Conservation (phyloP, 2,888 invertebrate species). For the Margaritifera margaritifera region DNA sequence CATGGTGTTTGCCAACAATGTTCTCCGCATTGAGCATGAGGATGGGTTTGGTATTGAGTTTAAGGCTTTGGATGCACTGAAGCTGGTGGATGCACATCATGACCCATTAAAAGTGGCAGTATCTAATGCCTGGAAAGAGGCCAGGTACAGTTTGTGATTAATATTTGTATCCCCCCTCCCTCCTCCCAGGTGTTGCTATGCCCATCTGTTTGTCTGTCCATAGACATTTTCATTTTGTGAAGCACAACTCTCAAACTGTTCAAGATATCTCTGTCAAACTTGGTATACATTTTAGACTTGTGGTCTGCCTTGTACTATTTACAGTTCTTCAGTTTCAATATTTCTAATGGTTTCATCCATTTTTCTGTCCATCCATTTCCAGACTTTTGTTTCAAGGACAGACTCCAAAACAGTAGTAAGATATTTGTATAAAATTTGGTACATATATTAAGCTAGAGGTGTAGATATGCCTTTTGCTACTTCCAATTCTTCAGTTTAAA, state of each 20-base stretch:
- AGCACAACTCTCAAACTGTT: too few relatives aligned
- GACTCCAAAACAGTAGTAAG: too few relatives aligned
- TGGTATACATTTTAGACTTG: background rate
- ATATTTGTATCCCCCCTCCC: background rate
- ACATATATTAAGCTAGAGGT: too few relatives aligned
- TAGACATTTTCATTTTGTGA: too few relatives aligned
- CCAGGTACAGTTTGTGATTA: conserved; percentile 78
- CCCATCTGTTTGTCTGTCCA: too few relatives aligned
- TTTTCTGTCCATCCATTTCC: too few relatives aligned
- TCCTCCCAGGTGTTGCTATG: too few relatives aligned
- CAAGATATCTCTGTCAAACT: background rate
- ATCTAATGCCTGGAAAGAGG: conserved; percentile 92
- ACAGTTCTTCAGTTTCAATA: background rate
- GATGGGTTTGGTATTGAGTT: conserved; percentile 80
- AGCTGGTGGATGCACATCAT: conserved; percentile 78
- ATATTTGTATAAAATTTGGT: too few relatives aligned
- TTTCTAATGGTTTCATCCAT: background rate
- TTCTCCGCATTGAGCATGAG: conserved; percentile 81
- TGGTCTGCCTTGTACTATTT: too few relatives aligned
- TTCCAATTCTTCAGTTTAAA: too few relatives aligned
- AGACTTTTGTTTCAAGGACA: too few relatives aligned
- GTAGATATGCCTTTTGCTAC: too few relatives aligned
- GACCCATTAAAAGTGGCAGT: conserved; percentile 87
- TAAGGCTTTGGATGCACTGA: conserved; percentile 91
- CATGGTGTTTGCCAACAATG: conserved; percentile 97